Evolutionary conservation across 2,113 vertebrate genomes (phyloP).

Genomic region (Centropristis striata): DNA sequence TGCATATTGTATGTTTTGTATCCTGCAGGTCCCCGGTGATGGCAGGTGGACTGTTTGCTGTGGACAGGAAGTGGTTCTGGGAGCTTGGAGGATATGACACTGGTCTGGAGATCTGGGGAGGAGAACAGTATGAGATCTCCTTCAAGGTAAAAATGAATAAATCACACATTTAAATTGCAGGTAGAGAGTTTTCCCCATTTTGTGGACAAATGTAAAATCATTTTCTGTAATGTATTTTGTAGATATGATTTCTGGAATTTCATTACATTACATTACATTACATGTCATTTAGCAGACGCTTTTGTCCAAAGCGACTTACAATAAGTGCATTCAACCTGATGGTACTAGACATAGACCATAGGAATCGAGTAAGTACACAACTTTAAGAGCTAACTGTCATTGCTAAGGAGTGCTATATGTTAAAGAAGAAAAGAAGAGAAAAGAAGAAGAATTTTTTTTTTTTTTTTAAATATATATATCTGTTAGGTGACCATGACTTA

Average conservation of each 20-base stretch:
- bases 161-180: not conserved
- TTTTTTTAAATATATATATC: too few species aligned
- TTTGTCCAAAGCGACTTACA: too few species aligned
- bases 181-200: not conserved
- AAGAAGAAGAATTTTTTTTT: too few species aligned
- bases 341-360: too few species aligned
- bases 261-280: too few species aligned
- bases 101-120: slow-evolving; percentile 88
- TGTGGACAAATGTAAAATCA: not conserved
- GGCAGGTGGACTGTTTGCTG: slow-evolving; percentile 97
- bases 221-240: not conserved
- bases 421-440: too few species aligned
- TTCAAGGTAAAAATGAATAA: slow-evolving; percentile 76
- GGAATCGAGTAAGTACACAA: too few species aligned
- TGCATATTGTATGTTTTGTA: not conserved
- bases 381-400: too few species aligned
- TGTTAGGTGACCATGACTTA: too few species aligned
- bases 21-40: slow-evolving; percentile 95
- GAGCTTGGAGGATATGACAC: slow-evolving; percentile 87
- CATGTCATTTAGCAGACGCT: too few species aligned
- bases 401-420: too few species aligned
- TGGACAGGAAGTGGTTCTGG: slow-evolving; percentile 98
- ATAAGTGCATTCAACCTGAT: too few species aligned
- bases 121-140: slow-evolving; percentile 87
- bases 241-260: not conserved